Conservation (phyloP, 2,888 invertebrate genomes). For the Acleris emargana region DNA sequence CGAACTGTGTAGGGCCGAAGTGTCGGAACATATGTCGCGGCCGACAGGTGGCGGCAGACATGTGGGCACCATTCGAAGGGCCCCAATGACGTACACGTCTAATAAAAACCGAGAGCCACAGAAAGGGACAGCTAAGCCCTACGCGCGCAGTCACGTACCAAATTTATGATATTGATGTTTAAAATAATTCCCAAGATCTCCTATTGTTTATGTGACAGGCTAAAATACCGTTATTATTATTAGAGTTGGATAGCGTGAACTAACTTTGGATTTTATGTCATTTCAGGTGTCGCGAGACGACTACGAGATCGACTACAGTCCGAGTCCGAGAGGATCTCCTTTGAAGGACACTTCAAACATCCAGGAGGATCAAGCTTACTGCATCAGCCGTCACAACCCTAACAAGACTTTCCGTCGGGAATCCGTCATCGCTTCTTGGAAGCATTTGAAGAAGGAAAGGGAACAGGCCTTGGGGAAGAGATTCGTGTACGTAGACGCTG, state of each 20-base stretch:
- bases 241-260: constrained; percentile 18
- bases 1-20: constrained; percentile 27
- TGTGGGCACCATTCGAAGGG: constrained; percentile 69
- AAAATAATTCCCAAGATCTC: constrained; percentile 59
- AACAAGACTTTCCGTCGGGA: constrained; percentile 79
- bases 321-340: constrained; percentile 74
- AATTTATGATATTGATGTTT: constrained; percentile 64
- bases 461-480: constrained; percentile 77
- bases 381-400: constrained; percentile 79
- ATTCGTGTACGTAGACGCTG: constrained; percentile 72
- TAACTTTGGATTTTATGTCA: constrained; percentile 47
- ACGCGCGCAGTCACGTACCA: constrained; percentile 51
- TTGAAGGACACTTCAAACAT: constrained; percentile 77
- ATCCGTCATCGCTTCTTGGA: constrained; percentile 81
- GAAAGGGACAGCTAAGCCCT: constrained; percentile 57
- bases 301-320: constrained; percentile 74
- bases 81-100: constrained; percentile 62
- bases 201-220: constrained; percentile 44
- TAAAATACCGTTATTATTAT: constrained; percentile 20
- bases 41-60: constrained; percentile 73
- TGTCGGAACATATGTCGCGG: constrained; percentile 55
- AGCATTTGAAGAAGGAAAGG: constrained; percentile 76
- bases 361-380: constrained; percentile 69
- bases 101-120: constrained; percentile 50
- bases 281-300: constrained; percentile 79